Conservation (phyloP, 2,888 invertebrate genomes). For the Macaria liturata region DNA sequence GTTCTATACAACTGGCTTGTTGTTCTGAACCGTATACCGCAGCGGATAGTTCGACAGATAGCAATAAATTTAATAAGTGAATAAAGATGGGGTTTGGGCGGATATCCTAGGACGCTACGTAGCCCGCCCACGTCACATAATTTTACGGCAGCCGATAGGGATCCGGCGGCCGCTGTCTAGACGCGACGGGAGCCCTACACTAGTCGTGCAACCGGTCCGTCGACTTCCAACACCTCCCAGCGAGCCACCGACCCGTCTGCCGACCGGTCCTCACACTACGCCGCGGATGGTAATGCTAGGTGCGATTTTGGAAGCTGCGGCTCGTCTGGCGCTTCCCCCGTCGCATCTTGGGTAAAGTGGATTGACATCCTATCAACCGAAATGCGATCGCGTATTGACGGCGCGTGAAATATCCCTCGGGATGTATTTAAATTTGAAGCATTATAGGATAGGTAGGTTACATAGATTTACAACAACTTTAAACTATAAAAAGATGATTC, state of each 20-base stretch:
- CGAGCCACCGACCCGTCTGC: conserved; percentile 52
- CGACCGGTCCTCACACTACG: conserved; percentile 57
- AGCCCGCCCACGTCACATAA: conserved; percentile 69
- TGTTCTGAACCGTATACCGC: conserved; percentile 17
- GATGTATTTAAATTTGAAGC: conserved; percentile 24
- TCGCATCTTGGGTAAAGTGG: conserved; percentile 53
- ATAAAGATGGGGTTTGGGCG: conserved; percentile 53
- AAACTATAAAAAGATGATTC: too few relatives aligned
- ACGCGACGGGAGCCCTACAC: conserved; percentile 71
- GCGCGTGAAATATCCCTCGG: conserved; percentile 33
- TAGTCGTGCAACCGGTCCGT: conserved; percentile 60
- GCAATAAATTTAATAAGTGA: conserved; percentile 48
- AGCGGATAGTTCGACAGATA: conserved; percentile 30
- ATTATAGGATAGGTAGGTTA: conserved; percentile 8
- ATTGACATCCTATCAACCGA: conserved; percentile 53
- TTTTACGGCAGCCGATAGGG: conserved; percentile 74
- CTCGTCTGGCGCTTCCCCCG: conserved; percentile 42
- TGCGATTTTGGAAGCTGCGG: conserved; percentile 54
- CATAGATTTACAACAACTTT: background rate
- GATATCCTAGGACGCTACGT: conserved; percentile 54
- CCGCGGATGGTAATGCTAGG: conserved; percentile 55
- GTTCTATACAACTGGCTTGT: conserved; percentile 12
- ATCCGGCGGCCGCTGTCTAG: conserved; percentile 73
- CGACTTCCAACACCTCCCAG: conserved; percentile 38
- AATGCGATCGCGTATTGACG: conserved; percentile 46